Conservation (phyloP, 2,797 vertebrate species). For the Hephaestus fuliginosus region DNA sequence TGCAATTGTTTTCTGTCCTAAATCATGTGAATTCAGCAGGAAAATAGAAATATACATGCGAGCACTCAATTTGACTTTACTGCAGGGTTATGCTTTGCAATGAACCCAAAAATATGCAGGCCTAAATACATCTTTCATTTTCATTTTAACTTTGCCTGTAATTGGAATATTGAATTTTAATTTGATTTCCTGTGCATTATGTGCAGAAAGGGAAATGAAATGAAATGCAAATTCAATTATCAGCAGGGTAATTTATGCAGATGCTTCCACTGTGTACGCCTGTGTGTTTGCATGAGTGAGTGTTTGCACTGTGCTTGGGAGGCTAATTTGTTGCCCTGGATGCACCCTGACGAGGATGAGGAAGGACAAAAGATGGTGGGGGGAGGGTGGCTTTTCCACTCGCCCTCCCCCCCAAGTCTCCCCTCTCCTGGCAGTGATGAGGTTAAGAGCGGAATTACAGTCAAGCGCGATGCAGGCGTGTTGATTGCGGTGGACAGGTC, state of each 20-base stretch:
- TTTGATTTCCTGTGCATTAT: slow-evolving; percentile 26
- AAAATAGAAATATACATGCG: slow-evolving; percentile 15
- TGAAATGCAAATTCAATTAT: slow-evolving; percentile 37
- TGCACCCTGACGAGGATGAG: slow-evolving; percentile 52
- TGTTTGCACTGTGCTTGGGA: slow-evolving; percentile 10
- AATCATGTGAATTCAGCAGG: neutral
- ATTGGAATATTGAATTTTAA: slow-evolving; percentile 33
- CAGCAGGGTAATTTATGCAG: slow-evolving; percentile 28
- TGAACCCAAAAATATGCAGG: neutral
- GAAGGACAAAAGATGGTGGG: slow-evolving; percentile 51
- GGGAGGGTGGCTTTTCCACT: neutral
- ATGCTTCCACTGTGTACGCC: slow-evolving; percentile 12
- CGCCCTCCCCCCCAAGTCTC: neutral
- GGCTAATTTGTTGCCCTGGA: slow-evolving; percentile 33
- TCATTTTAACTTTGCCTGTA: neutral
- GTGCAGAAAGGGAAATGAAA: slow-evolving; percentile 8
- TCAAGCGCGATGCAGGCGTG: slow-evolving; percentile 61
- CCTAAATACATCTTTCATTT: slow-evolving; percentile 28
- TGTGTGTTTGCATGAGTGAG: slow-evolving; percentile 11
- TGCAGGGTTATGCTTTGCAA: neutral
- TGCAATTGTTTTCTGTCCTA: neutral
- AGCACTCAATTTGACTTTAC: neutral
- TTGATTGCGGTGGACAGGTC: slow-evolving; percentile 81
- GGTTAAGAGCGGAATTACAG: slow-evolving; percentile 65
- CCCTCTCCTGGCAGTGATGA: slow-evolving; percentile 32